Evolutionary conservation across 1,140 invertebrate genomes (phyloP).

Genomic region (Pseudomyrmex dendroicus): DNA sequence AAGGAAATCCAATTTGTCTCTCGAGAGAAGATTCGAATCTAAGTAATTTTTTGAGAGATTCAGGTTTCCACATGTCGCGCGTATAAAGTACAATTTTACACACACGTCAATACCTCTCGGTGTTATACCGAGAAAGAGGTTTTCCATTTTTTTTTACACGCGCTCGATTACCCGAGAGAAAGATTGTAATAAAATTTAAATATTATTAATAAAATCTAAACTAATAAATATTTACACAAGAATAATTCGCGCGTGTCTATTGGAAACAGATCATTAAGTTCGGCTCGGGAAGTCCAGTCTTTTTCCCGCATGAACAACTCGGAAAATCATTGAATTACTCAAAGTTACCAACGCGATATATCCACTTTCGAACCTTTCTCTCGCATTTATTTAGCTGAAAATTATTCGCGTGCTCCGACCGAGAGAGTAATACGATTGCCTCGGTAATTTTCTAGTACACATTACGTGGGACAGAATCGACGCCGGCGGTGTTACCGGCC

Average conservation of each 20-base stretch:
- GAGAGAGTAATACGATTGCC: constrained; percentile 5
- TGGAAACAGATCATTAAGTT: background rate
- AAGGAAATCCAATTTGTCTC: background rate
- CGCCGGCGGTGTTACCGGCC: background rate
- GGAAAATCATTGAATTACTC: background rate
- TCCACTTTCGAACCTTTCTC: constrained; percentile 1
- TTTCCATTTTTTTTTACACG: no score
- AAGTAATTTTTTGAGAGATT: background rate
- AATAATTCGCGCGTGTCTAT: no score
- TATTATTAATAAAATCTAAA: no score
- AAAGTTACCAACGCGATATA: background rate
- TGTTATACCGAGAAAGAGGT: no score
- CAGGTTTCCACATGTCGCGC: background rate
- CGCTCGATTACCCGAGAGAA: no score
- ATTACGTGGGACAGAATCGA: constrained; percentile 6
- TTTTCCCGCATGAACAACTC: background rate
- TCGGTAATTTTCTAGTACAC: background rate
- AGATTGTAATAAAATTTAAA: no score
- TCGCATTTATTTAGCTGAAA: no score
- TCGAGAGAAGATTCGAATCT: background rate
- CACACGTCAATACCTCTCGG: no score
- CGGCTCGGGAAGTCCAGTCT: background rate
- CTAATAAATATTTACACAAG: no score
- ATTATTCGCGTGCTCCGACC: constrained; percentile 18
- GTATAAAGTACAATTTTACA: background rate